phyloP scores from a whole-genome alignment of 2,888 invertebrate species.

The Anoncus sp. region DNA sequence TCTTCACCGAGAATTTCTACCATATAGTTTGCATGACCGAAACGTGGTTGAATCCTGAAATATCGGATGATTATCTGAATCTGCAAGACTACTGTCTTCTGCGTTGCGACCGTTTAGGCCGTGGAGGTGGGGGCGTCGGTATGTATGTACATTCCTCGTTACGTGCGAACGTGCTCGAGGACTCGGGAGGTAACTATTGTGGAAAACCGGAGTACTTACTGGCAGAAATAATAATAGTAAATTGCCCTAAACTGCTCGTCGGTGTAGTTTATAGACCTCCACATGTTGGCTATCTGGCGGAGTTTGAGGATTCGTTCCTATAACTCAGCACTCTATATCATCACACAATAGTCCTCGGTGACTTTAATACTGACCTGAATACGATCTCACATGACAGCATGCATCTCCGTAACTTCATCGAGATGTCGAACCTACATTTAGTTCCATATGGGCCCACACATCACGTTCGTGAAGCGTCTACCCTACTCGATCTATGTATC shows the following conservation, averaged over 20 bases:
- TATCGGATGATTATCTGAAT: not conserved
- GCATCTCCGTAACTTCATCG: slow-evolving; percentile 2
- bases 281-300: not conserved
- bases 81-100: not conserved
- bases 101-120: not conserved
- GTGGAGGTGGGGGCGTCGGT: slow-evolving; percentile 7
- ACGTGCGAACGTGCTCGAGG: not conserved
- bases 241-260: not conserved
- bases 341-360: not conserved
- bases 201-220: slow-evolving; percentile 13
- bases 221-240: not conserved
- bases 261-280: slow-evolving; percentile 4
- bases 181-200: slow-evolving; percentile 11
- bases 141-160: not conserved
- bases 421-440: not conserved
- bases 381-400: not conserved
- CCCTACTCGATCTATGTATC: slow-evolving; percentile 12
- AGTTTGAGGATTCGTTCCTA: slow-evolving; percentile 5
- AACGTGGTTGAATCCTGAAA: slow-evolving; percentile 5
- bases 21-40: slow-evolving; percentile 17
- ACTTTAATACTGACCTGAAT: slow-evolving; percentile 7
- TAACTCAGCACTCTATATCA: not conserved
- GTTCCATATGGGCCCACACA: not conserved
- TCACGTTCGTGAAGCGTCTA: not conserved
- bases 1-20: not conserved